Evolutionary conservation across 2,113 vertebrate species (phyloP).

Genomic region (Kryptolebias marmoratus): DNA sequence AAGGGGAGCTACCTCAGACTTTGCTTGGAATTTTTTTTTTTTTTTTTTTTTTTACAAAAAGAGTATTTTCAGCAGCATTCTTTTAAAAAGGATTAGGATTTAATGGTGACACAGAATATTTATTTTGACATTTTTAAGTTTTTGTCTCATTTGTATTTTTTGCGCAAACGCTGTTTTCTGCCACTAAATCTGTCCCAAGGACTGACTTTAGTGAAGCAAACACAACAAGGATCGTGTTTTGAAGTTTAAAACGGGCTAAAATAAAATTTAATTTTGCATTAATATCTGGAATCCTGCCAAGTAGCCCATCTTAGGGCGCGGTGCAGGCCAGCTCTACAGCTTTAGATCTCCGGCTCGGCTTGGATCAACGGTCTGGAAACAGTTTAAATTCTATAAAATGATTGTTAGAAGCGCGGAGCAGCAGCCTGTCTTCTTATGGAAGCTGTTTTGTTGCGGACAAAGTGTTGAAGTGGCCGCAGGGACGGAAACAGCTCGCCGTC

Average conservation of each 20-base stretch:
- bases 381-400: not conserved
- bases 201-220: not conserved
- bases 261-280: conserved; percentile 1
- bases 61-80: no score
- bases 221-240: not conserved
- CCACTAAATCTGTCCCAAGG: not conserved
- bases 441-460: conserved; percentile 32
- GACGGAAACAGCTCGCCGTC: conserved; percentile 50
- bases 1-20: conserved; percentile 25
- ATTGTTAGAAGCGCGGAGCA: not conserved
- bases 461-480: conserved; percentile 38
- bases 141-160: not conserved
- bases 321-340: conserved; percentile 12
- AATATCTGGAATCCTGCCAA: not conserved
- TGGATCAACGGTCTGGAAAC: conserved; percentile 11
- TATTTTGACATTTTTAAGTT: not conserved
- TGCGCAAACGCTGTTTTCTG: not conserved
- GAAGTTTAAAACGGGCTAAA: not conserved
- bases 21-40: not conserved
- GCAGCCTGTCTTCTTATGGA: conserved; percentile 39
- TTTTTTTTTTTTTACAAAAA: no score
- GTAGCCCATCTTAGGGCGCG: not conserved
- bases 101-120: no score
- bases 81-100: no score
- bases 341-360: conserved; percentile 23